These are phyloP conservation scores for Pristionchus exspectatus DNA, from an alignment of 2,888 invertebrate genomes.

Conservation along the genomic window DNA sequence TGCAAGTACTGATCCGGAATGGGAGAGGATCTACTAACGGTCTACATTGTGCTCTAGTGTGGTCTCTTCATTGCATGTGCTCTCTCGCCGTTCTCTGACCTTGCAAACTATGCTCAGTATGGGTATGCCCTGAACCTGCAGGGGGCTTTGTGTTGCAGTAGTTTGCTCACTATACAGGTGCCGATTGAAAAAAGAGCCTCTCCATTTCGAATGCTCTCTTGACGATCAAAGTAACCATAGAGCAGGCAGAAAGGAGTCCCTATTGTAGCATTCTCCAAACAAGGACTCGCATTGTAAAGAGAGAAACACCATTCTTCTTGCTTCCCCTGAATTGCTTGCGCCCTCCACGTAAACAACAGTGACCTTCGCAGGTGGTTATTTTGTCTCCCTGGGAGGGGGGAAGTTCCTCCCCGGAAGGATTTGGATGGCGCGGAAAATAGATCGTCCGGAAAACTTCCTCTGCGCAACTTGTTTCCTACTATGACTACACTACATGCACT, in stretches of 20 bases:
- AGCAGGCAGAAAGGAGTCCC: too few species aligned
- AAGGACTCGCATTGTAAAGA: not conserved
- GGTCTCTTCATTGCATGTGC: too few species aligned
- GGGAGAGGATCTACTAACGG: not conserved
- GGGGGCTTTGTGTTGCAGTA: not conserved
- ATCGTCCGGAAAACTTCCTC: too few species aligned
- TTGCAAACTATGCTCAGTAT: too few species aligned
- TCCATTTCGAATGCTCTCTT: too few species aligned
- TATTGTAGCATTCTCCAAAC: not conserved
- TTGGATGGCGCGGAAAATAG: too few species aligned
- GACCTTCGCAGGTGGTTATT: constrained; percentile 31
- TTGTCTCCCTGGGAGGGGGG: not conserved
- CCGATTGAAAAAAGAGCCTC: too few species aligned
- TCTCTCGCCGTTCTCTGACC: too few species aligned
- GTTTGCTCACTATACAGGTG: not conserved
- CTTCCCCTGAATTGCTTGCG: not conserved
- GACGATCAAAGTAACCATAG: too few species aligned
- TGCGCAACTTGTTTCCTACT: not conserved
- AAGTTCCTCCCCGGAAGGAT: not conserved
- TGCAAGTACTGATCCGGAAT: constrained; percentile 16
- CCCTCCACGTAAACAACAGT: not conserved
- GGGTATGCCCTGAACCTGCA: not conserved
- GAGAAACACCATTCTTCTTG: not conserved
- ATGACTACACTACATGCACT: not conserved
- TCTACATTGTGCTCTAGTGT: too few species aligned